phyloP scores from a whole-genome alignment of 1,140 invertebrate genomes.

The Anadara kagoshimensis region DNA sequence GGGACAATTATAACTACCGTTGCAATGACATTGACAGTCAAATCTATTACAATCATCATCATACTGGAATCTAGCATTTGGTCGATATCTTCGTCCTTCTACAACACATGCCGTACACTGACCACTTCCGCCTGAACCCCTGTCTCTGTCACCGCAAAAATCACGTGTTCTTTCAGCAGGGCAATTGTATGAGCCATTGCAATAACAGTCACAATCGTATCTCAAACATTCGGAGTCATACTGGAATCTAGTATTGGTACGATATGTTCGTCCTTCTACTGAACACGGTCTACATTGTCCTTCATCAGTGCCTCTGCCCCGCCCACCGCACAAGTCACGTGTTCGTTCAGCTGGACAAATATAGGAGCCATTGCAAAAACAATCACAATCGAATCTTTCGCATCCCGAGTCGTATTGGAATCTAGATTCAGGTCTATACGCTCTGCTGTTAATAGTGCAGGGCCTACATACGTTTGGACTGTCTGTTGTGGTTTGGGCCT shows the following conservation, averaged over 20 bases:
- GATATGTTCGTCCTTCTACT: slow-evolving; percentile 17
- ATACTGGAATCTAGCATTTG: slow-evolving; percentile 18
- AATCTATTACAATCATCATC: slow-evolving; percentile 49
- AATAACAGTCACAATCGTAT: slow-evolving; percentile 52
- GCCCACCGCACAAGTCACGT: slow-evolving; percentile 30
- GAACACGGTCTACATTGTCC: slow-evolving; percentile 14
- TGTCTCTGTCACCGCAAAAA: slow-evolving; percentile 26
- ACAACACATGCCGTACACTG: slow-evolving; percentile 43
- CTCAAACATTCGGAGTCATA: slow-evolving; percentile 39
- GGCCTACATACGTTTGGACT: slow-evolving; percentile 26
- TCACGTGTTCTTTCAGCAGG: slow-evolving; percentile 41
- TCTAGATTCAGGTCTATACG: slow-evolving; percentile 3
- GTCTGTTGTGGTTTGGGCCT: background rate
- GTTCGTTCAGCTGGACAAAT: slow-evolving; percentile 46
- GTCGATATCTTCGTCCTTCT: slow-evolving; percentile 29
- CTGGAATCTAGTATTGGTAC: slow-evolving; percentile 40
- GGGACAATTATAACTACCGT: slow-evolving; percentile 52
- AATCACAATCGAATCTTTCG: slow-evolving; percentile 49
- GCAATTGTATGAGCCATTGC: slow-evolving; percentile 50
- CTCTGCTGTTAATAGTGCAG: slow-evolving; percentile 3
- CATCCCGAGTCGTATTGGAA: slow-evolving; percentile 18
- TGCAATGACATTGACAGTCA: slow-evolving; percentile 55
- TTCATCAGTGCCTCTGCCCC: slow-evolving; percentile 40
- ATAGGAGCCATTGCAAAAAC: slow-evolving; percentile 52
- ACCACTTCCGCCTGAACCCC: background rate